Evolutionary conservation across 2,797 vertebrate species (phyloP).

Genomic region (Hybognathus amarus): DNA sequence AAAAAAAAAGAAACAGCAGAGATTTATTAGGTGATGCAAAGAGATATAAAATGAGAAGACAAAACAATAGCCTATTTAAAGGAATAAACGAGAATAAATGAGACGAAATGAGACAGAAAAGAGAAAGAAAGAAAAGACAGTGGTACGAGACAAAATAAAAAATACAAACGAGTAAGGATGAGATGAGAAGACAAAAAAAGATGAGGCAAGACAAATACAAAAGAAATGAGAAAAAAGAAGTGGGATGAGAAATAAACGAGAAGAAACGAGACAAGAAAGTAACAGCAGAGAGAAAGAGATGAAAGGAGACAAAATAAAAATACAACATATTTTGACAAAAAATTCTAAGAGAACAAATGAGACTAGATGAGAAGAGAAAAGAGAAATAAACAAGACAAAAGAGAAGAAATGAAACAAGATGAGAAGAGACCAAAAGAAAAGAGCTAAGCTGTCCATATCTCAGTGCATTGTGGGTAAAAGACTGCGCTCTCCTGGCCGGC

Average conservation of each 20-base stretch:
- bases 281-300: not conserved
- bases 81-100: not conserved
- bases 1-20: not conserved
- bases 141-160: no score
- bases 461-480: constrained; percentile 65
- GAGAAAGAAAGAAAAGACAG: no score
- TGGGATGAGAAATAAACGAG: not conserved
- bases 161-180: not conserved
- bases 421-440: not conserved
- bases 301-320: no score
- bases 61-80: not conserved
- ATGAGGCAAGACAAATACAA: not conserved
- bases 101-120: not conserved
- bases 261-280: not conserved
- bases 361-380: not conserved
- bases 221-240: constrained; percentile 7
- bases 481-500: constrained; percentile 68
- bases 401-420: not conserved
- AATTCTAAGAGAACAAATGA: constrained; percentile 20
- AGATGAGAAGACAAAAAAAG: not conserved
- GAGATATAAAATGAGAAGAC: not conserved
- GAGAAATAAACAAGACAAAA: not conserved
- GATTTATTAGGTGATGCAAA: no score
- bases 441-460: not conserved
- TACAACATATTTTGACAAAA: not conserved